Evolutionary conservation across 2,797 vertebrate species (phyloP), one percentile per base, ranked within the genome.

Genomic region (Rousettus madagascariensis): DNA sequence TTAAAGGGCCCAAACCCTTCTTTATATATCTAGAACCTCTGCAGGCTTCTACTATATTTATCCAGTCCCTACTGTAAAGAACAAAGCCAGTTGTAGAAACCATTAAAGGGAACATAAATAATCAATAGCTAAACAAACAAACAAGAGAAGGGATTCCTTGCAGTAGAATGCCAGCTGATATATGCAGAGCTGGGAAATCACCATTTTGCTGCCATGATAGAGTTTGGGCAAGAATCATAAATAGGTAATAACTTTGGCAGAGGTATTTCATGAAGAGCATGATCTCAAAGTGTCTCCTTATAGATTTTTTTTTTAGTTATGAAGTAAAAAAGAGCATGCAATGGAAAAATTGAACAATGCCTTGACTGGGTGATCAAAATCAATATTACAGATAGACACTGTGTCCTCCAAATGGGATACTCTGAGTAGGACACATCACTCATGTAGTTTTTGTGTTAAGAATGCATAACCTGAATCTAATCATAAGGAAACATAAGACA

Each of bases 231-330:
- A 92, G 49, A 90, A 88, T 97, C 22, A 51, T 61, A 72, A 80
- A 41, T 12, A 72, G 26, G 51, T 68, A 28, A 17, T 74, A 61
- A 69, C 46, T 75, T 87, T 33, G 75, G 49, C 4, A 6, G 38
- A 9, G 20, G 12, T 0, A 12, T 80, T 91, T n/a, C 61, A 69
- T 75, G 82, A 66, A 16, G 26, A 90, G 20, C 8, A 5, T 80
- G 24, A 10, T 22, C 46, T 66, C 49, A 63, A 51, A 13, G 11
- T 84, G 28, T 82, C 86, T 93, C 33, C 10, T 86, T 65, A 28
- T n/a, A 91, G 69, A 13, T 65, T 82, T 91, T 88, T 91, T 88
- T 91, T 88, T 80, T 72, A 80, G 51, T 88, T 96, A 89, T 46
- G 36, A 93, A 86, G 6, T 41, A 30, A 86, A 57, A 86, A n/a